Evolutionary conservation across 2,888 invertebrate genomes (phyloP), one percentile per base, ranked within the genome.

Genomic region (Drosophila neutralis): DNA sequence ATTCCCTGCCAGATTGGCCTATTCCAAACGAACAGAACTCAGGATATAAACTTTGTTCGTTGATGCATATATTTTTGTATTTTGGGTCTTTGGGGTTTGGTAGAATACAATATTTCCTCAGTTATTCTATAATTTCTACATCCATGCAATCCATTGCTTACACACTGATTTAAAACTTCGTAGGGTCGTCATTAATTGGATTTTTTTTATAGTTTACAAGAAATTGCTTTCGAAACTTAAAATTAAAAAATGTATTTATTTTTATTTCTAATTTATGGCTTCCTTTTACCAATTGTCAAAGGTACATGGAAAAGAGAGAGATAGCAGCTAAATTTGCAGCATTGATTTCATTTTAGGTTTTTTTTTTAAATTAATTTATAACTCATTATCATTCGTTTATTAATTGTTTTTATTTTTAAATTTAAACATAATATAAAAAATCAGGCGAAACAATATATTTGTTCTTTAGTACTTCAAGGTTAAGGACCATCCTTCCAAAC

Each of bases 291-390:
- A 13, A 35, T 35, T 13, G 5, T 13, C 35, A 40, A n/a, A 1
- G 10, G 0, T 10, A 42, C 42, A 42, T 11, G 11, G 2, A 56
- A 33, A n/a, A 29, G 33, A 68, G 54, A 21, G 67, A 68, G 54
- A 67, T 21, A 38, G 10, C 52, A 11, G 10, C 8, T 54, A 54
- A 33, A 33, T 33, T 21, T n/a, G 2, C 11, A 21, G 13, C 21
- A 21, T 24, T 4, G 18, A 56, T 15, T n/a, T 35, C 6, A 24
- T 2, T 6, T 35, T 35, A 21, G 6, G 4, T 21, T 7, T 36
- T 27, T 8, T 7, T 10, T 33, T 33, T 1, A 36, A 13, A 61
- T 33, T 35, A 1, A 40, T 31, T 27, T 29, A 24, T 13, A 24
- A 29, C 21, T 45, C 10, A 27, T 42, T 42, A 21, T 29, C 5